Evolutionary conservation across 1,140 invertebrate genomes (phyloP).

Genomic region (Eumeta japonica): DNA sequence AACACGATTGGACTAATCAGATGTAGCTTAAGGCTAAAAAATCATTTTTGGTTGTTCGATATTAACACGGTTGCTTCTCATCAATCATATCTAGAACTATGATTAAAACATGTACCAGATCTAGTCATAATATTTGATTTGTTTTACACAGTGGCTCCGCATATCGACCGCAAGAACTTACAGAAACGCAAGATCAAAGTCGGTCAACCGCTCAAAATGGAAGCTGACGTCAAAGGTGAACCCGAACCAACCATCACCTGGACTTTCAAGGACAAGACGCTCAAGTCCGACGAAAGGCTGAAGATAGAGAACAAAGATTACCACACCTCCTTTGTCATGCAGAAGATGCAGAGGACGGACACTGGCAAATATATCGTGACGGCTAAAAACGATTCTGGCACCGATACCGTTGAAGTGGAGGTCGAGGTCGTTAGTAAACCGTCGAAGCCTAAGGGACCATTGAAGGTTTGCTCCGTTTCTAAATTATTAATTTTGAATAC

Average conservation of each 20-base stretch:
- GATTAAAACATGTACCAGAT: too few species aligned
- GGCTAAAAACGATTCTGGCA: constrained; percentile 91
- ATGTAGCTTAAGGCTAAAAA: too few species aligned
- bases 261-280: constrained; percentile 71
- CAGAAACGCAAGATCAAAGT: constrained; percentile 81
- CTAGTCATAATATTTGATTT: constrained; percentile 15
- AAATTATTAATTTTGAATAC: too few species aligned
- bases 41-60: too few species aligned
- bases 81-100: too few species aligned
- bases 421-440: constrained; percentile 85
- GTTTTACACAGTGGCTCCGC: constrained; percentile 75
- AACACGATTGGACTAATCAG: too few species aligned
- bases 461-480: constrained; percentile 69
- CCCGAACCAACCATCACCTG: constrained; percentile 84
- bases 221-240: constrained; percentile 89
- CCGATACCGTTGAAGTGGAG: constrained; percentile 90
- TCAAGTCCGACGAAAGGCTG: constrained; percentile 66
- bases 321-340: constrained; percentile 85
- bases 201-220: constrained; percentile 83
- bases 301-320: constrained; percentile 91
- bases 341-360: constrained; percentile 79
- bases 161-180: constrained; percentile 91
- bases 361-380: constrained; percentile 85
- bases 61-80: too few species aligned
- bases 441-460: constrained; percentile 79